Conservation (phyloP, 2,888 invertebrate species). For the Drosophila diplacantha region DNA sequence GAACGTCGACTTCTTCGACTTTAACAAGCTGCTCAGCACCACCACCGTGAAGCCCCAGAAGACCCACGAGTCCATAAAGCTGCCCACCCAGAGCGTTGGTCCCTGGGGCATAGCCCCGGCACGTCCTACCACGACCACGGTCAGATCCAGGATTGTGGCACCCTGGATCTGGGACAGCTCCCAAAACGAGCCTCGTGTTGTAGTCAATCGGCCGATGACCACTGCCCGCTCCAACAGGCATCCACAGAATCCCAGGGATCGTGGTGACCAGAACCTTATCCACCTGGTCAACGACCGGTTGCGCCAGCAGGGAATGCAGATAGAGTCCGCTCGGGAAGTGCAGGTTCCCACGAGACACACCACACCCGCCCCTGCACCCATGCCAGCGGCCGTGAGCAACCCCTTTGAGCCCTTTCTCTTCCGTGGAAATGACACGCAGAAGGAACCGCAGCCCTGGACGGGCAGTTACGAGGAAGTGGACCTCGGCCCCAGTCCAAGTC, state of each 20-base stretch:
- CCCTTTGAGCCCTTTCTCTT: conserved; percentile 60
- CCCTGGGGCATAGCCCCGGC: conserved; percentile 25
- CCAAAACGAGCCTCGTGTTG: conserved; percentile 7
- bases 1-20: conserved; percentile 24
- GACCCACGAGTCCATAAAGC: conserved; percentile 25
- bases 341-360: background rate
- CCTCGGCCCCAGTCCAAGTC: background rate
- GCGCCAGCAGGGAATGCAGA: conserved; percentile 58
- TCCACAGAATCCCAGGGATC: conserved; percentile 1
- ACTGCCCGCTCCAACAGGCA: background rate
- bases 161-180: conserved; percentile 11
- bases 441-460: conserved; percentile 9
- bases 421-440: conserved; percentile 31
- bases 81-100: conserved; percentile 18
- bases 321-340: conserved; percentile 44
- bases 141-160: background rate
- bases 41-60: conserved; percentile 11
- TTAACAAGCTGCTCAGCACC: conserved; percentile 31
- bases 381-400: conserved; percentile 31
- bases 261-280: conserved; percentile 26
- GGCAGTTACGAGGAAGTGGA: conserved; percentile 6
- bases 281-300: conserved; percentile 51
- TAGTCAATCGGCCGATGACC: conserved; percentile 15
- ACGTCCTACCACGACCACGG: background rate
- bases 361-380: background rate